Conservation (phyloP, 1,140 invertebrate species). For the Rhizoglyphus robini region DNA sequence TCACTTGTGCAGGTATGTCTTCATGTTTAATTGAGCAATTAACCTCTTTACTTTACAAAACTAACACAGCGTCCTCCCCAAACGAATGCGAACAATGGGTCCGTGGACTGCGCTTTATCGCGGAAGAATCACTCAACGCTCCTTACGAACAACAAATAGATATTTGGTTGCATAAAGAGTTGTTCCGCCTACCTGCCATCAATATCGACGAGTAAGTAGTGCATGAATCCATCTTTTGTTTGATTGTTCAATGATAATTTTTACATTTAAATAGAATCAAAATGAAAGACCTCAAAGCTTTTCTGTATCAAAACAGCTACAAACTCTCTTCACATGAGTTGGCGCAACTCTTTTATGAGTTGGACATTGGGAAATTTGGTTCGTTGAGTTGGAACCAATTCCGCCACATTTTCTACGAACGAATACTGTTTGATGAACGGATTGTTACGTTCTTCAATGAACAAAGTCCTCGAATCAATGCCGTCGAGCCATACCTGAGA, state of each 20-base stretch:
- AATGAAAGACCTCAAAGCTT: conserved; percentile 78
- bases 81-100: conserved; percentile 80
- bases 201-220: background rate
- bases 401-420: conserved; percentile 62
- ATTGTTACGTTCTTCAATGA: conserved; percentile 7
- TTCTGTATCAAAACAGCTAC: conserved; percentile 73
- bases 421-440: conserved; percentile 59
- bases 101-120: conserved; percentile 60
- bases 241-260: no score
- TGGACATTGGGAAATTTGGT: conserved; percentile 56
- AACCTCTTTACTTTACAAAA: no score
- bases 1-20: conserved; percentile 79
- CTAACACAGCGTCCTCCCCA: conserved; percentile 56
- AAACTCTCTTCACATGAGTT: conserved; percentile 73
- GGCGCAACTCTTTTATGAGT: conserved; percentile 64
- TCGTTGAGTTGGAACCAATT: conserved; percentile 88
- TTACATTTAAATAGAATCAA: no score
- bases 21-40: conserved; percentile 29
- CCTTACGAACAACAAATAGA: conserved; percentile 76
- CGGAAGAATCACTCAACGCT: conserved; percentile 58
- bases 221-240: no score
- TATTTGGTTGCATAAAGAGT: conserved; percentile 80
- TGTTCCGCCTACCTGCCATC: conserved; percentile 61
- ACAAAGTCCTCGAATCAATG: background rate
- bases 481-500: conserved; percentile 32